Percentiles rank a stretch among this genome's conserved stretches.
Conservation (phyloP, 2,888 invertebrate genomes). For the Phlogophora meticulosa region DNA sequence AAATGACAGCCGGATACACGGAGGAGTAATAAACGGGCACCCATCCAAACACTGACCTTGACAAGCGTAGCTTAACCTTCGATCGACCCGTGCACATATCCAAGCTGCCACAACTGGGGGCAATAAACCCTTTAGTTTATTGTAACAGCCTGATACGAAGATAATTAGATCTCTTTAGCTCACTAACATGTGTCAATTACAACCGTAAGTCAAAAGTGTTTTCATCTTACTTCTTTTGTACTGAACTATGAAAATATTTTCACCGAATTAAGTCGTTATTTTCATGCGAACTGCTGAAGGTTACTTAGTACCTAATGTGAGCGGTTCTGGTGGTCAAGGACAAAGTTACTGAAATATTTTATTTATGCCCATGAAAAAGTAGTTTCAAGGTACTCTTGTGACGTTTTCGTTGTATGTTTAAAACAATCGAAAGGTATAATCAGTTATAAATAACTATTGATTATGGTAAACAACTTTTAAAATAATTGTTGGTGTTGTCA, state of each 20-base stretch:
- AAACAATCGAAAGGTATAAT: conserved; percentile 11
- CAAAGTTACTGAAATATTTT: conserved; percentile 28
- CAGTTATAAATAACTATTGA: conserved; percentile 16
- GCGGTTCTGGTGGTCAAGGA: conserved; percentile 45
- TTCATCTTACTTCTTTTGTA: not conserved
- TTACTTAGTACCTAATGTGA: conserved; percentile 12
- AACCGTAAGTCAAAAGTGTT: conserved; percentile 14
- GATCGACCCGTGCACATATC: too few relatives aligned
- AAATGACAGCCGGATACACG: too few relatives aligned
- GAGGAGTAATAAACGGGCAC: too few relatives aligned
- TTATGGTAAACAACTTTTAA: not conserved
- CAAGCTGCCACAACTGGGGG: too few relatives aligned
- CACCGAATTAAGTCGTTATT: conserved; percentile 24
- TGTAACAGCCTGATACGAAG: not conserved
- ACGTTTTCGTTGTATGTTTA: not conserved
- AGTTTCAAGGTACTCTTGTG: conserved; percentile 8
- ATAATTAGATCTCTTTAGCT: not conserved
- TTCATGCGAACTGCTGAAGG: conserved; percentile 50
- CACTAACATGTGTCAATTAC: not conserved
- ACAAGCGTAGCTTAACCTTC: too few relatives aligned
- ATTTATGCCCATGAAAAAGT: conserved; percentile 17
- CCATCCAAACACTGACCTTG: too few relatives aligned
- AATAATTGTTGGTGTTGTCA: not conserved
- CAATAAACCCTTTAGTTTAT: not conserved
- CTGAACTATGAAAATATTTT: conserved; percentile 8